phyloP scores from a whole-genome alignment of 2,113 vertebrate species.

The Tupaia tana region DNA sequence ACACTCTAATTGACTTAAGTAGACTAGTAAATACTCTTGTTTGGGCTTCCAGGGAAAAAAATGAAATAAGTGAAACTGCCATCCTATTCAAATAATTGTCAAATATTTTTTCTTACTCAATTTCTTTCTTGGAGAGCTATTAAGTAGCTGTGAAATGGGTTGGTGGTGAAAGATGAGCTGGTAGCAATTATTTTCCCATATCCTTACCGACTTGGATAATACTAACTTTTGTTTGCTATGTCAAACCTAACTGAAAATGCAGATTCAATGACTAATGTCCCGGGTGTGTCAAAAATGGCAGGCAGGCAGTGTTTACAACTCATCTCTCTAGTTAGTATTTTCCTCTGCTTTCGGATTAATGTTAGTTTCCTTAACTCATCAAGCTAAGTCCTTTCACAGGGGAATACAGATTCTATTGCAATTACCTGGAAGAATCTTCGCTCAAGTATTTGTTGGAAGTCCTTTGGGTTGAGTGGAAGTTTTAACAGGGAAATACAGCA shows the following conservation, averaged over 20 bases:
- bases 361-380: not conserved
- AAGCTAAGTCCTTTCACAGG: slow-evolving; percentile 36
- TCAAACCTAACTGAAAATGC: slow-evolving; percentile 53
- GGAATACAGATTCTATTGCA: slow-evolving; percentile 41
- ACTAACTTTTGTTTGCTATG: slow-evolving; percentile 43
- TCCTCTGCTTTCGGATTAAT: slow-evolving; percentile 58
- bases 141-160: slow-evolving; percentile 38
- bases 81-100: slow-evolving; percentile 12
- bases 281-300: slow-evolving; percentile 64
- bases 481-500: slow-evolving; percentile 20
- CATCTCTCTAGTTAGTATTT: slow-evolving; percentile 51
- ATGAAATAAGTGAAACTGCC: slow-evolving; percentile 56
- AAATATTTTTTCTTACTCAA: slow-evolving; percentile 21
- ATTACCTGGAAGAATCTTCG: slow-evolving; percentile 54
- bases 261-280: slow-evolving; percentile 60
- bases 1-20: not conserved
- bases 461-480: not conserved
- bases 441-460: slow-evolving; percentile 18
- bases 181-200: slow-evolving; percentile 67
- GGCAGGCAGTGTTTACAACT: slow-evolving; percentile 51
- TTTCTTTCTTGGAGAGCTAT: slow-evolving; percentile 39
- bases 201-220: slow-evolving; percentile 48
- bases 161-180: slow-evolving; percentile 58
- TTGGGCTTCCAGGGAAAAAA: not conserved
- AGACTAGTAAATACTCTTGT: slow-evolving; percentile 18